Evolutionary conservation across 2,888 invertebrate species (phyloP), one percentile per base, ranked within the genome.

Genomic region (Pharmacophagus antenor): DNA sequence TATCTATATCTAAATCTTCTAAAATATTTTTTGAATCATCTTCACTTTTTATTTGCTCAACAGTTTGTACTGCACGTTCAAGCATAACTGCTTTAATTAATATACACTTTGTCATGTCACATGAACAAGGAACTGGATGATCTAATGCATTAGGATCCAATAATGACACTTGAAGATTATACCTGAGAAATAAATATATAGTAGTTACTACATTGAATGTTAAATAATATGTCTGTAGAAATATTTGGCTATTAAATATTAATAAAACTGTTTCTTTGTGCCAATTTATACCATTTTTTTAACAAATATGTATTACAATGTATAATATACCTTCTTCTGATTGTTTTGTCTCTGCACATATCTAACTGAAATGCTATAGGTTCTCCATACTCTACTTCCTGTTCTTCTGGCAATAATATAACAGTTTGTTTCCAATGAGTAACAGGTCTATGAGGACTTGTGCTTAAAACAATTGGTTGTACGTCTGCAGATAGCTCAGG

Each of bases 391-490:
- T 88, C 94, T 52, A 93, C 92, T 61, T 85, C 78, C 21, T 92
- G 85, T 58, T 92, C 90, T 20, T 92, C 80, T 0, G 97, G 97
- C 48, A 98, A 82, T 1, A 97, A 92, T 65, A 98, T 93, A 0
- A 97, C 92, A 0, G 97, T 97, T 82, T 98, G 98, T 75, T 98
- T 97, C 98, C 98, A 98, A 85, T 98, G 98, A 0, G 98, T 98
- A 20, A 91, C 86, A 0, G 92, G 85, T 6, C 92, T 88, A 18
- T 86, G 80, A 1, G 98, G 98, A 27, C 95, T 93, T 5, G 98
- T 98, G 59, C 94, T 94, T 63, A 98, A 92, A 27, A 90, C 79
- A 8, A 95, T 91, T 12, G 92, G 85, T 42, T 90, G 82, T 46
- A 93, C 85, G 63, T 94, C 62, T 54, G 48, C 59, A 48, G 63